Conservation (phyloP, 2,797 vertebrate genomes). For the Mus spretus region DNA sequence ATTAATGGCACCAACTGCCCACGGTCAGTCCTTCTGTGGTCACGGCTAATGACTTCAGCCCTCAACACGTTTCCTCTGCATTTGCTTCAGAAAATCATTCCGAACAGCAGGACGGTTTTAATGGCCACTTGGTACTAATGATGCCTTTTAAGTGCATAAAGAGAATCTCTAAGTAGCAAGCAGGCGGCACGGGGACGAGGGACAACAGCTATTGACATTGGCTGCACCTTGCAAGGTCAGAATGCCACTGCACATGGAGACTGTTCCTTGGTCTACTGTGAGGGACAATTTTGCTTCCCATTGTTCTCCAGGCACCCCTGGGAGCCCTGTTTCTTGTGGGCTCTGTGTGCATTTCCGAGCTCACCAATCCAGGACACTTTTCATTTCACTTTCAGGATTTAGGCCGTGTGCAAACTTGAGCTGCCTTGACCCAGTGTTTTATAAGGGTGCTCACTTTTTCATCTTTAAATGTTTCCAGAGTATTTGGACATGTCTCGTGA, state of each 20-base stretch:
- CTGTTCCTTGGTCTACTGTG: neutral
- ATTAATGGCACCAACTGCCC: conserved; percentile 82
- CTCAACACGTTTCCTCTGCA: conserved; percentile 80
- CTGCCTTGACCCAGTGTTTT: neutral
- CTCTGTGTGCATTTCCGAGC: neutral
- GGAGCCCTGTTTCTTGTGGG: neutral
- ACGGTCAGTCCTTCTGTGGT: conserved; percentile 78
- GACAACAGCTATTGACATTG: conserved; percentile 81
- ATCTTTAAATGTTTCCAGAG: neutral
- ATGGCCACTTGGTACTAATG: conserved; percentile 85
- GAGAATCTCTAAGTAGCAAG: conserved; percentile 81
- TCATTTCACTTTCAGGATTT: neutral
- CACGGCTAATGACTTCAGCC: conserved; percentile 84
- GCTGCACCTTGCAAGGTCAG: conserved; percentile 70
- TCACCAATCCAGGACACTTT: neutral
- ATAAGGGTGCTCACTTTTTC: neutral
- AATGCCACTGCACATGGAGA: rapidly evolving
- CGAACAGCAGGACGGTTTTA: conserved; percentile 83
- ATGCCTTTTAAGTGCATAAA: conserved; percentile 83
- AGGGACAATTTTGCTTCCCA: neutral
- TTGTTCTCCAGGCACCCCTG: neutral
- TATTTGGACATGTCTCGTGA: neutral
- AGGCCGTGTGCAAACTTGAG: neutral
- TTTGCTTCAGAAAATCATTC: conserved; percentile 81
- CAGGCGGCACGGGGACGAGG: conserved; percentile 60